These are phyloP conservation scores for Yoshiicerus persimilis DNA, from an alignment of 1,140 invertebrate species.

Conservation along the genomic window DNA sequence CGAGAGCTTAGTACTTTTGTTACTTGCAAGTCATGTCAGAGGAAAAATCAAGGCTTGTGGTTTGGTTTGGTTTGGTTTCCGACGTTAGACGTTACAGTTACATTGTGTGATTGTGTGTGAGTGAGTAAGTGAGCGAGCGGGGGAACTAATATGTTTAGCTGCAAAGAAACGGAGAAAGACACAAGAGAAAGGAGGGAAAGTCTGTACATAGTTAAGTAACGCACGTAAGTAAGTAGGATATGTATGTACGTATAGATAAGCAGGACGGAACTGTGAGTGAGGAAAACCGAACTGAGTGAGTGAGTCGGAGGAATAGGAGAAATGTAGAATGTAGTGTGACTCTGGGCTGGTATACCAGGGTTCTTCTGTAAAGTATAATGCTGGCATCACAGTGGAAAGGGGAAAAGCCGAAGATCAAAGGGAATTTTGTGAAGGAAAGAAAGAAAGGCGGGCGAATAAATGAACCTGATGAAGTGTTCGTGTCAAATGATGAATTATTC, in stretches of 20 bases:
- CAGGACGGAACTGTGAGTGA: neutral
- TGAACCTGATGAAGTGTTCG: slow-evolving; percentile 29
- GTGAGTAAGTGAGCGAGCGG: neutral
- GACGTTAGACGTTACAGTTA: neutral
- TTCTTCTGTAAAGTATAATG: no score
- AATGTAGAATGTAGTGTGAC: neutral
- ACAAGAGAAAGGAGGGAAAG: neutral
- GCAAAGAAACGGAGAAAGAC: neutral
- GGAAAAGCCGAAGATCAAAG: slow-evolving; percentile 25
- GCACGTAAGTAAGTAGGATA: neutral
- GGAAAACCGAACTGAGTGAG: neutral
- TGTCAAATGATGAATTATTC: slow-evolving; percentile 30
- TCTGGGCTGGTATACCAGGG: neutral
- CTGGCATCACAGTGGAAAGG: neutral
- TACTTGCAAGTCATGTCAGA: neutral
- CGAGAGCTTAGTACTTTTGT: neutral
- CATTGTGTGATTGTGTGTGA: neutral
- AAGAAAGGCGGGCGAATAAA: slow-evolving; percentile 17
- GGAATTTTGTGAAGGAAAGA: slow-evolving; percentile 13
- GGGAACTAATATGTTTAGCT: slow-evolving; percentile 7
- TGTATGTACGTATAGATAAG: neutral
- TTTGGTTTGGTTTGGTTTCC: neutral
- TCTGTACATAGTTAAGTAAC: neutral
- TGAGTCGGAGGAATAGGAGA: neutral
- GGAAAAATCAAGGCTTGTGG: slow-evolving; percentile 5